phyloP scores from a whole-genome alignment of 2,113 vertebrate genomes.

The Pterocles gutturalis region DNA sequence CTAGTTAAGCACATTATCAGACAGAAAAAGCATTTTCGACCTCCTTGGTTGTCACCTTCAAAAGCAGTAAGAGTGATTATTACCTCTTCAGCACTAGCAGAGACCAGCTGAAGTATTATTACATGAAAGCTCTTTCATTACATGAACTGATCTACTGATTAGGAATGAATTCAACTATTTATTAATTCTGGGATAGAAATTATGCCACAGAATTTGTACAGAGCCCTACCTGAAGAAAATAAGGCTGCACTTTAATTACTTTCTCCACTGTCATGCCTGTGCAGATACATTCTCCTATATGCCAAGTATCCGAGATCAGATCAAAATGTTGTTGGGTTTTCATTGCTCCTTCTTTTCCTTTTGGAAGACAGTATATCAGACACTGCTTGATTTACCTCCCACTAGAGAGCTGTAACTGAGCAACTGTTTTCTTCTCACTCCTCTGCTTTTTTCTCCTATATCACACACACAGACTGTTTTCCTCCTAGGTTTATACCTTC shows the following conservation, averaged over 20 bases:
- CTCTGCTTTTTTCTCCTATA: not conserved
- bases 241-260: not conserved
- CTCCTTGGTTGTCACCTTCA: not conserved
- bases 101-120: not conserved
- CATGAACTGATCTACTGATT: not conserved
- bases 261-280: not conserved
- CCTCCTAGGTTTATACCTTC: not conserved
- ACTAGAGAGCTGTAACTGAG: rapidly evolving
- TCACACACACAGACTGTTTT: not conserved
- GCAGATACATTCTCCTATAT: not conserved
- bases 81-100: not conserved
- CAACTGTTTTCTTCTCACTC: not conserved
- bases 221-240: not conserved
- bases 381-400: not conserved
- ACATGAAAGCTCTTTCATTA: not conserved
- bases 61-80: not conserved
- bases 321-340: not conserved
- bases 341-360: not conserved
- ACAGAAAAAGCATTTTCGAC: constrained; percentile 3
- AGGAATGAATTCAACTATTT: not conserved
- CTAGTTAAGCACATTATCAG: not conserved
- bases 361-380: not conserved
- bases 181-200: not conserved
- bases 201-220: not conserved
- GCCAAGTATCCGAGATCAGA: not conserved